Evolutionary conservation across 1,140 invertebrate genomes (phyloP).

Genomic region (Apis mellifera): Amel_HAv3.1 CM009944.2:9199001-9199500

Average conservation of each 20-base stretch:
- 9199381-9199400: slow-evolving; percentile 69
- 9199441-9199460: slow-evolving; percentile 74
- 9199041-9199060: slow-evolving; percentile 74
- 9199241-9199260: slow-evolving; percentile 76
- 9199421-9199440: slow-evolving; percentile 76
- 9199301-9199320: slow-evolving; percentile 74
- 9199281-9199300: slow-evolving; percentile 77
- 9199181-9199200: slow-evolving; percentile 80
- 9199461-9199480: slow-evolving; percentile 71
- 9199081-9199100: too few species aligned
- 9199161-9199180: slow-evolving; percentile 79
- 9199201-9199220: slow-evolving; percentile 76
- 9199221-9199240: slow-evolving; percentile 72
- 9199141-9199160: slow-evolving; percentile 67
- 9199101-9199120: too few species aligned
- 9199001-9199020: slow-evolving; percentile 78
- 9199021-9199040: slow-evolving; percentile 76
- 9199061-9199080: slow-evolving; percentile 80
- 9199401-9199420: slow-evolving; percentile 79
- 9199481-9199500: slow-evolving; percentile 76
- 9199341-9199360: not conserved
- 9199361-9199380: too few species aligned
- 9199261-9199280: slow-evolving; percentile 78
- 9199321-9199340: slow-evolving; percentile 19
- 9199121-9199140: too few species aligned